These are phyloP conservation scores for Cryptocephalus moraei DNA, from an alignment of 2,888 invertebrate genomes.

Conservation along the genomic window DNA sequence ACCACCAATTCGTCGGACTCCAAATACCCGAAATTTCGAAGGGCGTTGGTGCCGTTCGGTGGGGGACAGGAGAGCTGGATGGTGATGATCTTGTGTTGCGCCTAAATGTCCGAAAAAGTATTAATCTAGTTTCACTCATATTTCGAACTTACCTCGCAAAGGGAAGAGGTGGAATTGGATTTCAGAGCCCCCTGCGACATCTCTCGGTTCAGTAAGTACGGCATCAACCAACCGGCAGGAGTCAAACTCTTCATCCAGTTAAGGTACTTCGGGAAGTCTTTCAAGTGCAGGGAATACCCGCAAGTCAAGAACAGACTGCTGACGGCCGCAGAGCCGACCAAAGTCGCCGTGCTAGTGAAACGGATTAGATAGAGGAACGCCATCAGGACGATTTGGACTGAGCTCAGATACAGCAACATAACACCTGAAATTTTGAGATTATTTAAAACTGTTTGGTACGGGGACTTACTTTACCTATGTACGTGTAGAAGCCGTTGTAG, in stretches of 20 bases:
- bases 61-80: slow-evolving; percentile 73
- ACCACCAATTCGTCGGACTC: slow-evolving; percentile 43
- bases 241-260: slow-evolving; percentile 59
- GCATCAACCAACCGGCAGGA: slow-evolving; percentile 63
- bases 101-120: slow-evolving; percentile 40
- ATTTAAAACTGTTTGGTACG: neutral
- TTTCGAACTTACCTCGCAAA: slow-evolving; percentile 39
- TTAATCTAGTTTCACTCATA: neutral
- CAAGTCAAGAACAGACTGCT: slow-evolving; percentile 52
- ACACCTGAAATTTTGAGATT: slow-evolving; percentile 43
- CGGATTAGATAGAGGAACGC: slow-evolving; percentile 58
- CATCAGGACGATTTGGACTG: slow-evolving; percentile 56
- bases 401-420: slow-evolving; percentile 60
- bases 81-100: slow-evolving; percentile 79
- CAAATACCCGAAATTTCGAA: slow-evolving; percentile 44
- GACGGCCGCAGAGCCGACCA: slow-evolving; percentile 50
- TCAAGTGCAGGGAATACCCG: slow-evolving; percentile 59
- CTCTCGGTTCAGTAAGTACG: slow-evolving; percentile 56
- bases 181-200: slow-evolving; percentile 53
- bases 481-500: slow-evolving; percentile 60
- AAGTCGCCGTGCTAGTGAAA: slow-evolving; percentile 51
- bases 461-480: slow-evolving; percentile 48
- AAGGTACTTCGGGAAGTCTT: slow-evolving; percentile 55
- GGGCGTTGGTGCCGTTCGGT: slow-evolving; percentile 65
- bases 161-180: slow-evolving; percentile 43